Evolutionary conservation across 2,797 vertebrate species (phyloP).

Genomic region (Moxostoma hubbsi): DNA sequence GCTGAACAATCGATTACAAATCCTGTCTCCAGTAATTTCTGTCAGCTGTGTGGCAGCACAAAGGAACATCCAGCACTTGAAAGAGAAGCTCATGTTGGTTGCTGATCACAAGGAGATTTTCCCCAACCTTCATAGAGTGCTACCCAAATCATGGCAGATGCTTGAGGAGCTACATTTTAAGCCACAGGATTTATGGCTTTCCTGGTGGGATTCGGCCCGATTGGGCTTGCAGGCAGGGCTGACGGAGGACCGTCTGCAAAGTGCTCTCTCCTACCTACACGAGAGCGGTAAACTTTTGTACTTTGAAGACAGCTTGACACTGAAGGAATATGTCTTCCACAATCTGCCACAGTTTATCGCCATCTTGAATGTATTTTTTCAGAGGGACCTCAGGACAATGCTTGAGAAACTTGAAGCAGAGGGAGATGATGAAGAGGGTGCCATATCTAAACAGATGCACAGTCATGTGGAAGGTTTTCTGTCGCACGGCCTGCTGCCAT

Average conservation of each 20-base stretch:
- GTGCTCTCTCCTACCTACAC: conserved; percentile 92
- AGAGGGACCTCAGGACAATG: conserved; percentile 84
- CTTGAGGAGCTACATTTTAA: conserved; percentile 95
- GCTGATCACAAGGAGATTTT: conserved; percentile 95
- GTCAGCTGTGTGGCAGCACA: conserved; percentile 82
- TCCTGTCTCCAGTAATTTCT: conserved; percentile 90
- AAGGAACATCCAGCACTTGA: conserved; percentile 82
- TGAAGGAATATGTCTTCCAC: conserved; percentile 95
- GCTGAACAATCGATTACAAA: conserved; percentile 91
- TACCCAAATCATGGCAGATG: conserved; percentile 96
- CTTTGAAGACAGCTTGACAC: conserved; percentile 91
- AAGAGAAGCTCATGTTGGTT: conserved; percentile 90
- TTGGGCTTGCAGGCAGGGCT: conserved; percentile 94
- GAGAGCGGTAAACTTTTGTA: conserved; percentile 96
- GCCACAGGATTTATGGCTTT: conserved; percentile 90
- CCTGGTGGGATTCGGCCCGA: conserved; percentile 97
- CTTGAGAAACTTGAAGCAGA: conserved; percentile 84
- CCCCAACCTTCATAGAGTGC: conserved; percentile 90
- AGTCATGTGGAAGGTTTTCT: conserved; percentile 92
- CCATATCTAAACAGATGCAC: conserved; percentile 85
- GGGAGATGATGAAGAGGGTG: conserved; percentile 74
- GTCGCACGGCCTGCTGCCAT: conserved; percentile 88
- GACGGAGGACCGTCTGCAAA: conserved; percentile 94
- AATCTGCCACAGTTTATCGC: conserved; percentile 93
- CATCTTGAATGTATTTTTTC: conserved; percentile 95